Percentiles rank a stretch among this genome's conserved stretches.
phyloP scores from a whole-genome alignment of 2,888 invertebrate genomes.

The Priocnemis perturbator region DNA sequence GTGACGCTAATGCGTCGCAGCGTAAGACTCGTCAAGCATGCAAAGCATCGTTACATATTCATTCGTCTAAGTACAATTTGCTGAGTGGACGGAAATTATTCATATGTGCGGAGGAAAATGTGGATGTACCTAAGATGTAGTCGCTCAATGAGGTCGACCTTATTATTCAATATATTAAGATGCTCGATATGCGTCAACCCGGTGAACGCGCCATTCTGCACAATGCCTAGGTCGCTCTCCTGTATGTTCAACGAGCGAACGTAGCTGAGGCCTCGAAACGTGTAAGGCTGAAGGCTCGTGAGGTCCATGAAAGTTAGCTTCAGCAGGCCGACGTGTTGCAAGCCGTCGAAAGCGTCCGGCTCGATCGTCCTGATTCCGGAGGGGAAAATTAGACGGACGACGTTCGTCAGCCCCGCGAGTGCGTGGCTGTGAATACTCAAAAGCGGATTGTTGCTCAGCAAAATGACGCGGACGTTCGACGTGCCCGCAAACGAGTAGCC shows the following conservation, averaged over 20 bases:
- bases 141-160: slow-evolving; percentile 88
- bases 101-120: too few relatives aligned
- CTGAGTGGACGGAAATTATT: too few relatives aligned
- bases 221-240: slow-evolving; percentile 88
- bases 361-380: slow-evolving; percentile 87
- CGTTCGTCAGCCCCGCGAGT: slow-evolving; percentile 89
- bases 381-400: slow-evolving; percentile 89
- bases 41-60: too few relatives aligned
- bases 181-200: slow-evolving; percentile 84
- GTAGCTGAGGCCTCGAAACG: slow-evolving; percentile 86
- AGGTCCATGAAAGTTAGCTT: slow-evolving; percentile 91
- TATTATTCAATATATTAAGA: slow-evolving; percentile 88
- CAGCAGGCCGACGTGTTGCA: slow-evolving; percentile 88
- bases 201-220: slow-evolving; percentile 84
- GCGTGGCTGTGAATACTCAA: slow-evolving; percentile 88
- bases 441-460: slow-evolving; percentile 90
- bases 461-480: slow-evolving; percentile 87
- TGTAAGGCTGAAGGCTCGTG: slow-evolving; percentile 81
- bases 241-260: slow-evolving; percentile 86
- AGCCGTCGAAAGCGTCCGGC: slow-evolving; percentile 87
- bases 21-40: too few relatives aligned
- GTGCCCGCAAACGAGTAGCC: slow-evolving; percentile 92
- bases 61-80: too few relatives aligned
- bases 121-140: slow-evolving; percentile 77
- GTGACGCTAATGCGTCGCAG: too few relatives aligned